Conservation (phyloP, 2,113 vertebrate species). For the Nansenia antarctica region DNA sequence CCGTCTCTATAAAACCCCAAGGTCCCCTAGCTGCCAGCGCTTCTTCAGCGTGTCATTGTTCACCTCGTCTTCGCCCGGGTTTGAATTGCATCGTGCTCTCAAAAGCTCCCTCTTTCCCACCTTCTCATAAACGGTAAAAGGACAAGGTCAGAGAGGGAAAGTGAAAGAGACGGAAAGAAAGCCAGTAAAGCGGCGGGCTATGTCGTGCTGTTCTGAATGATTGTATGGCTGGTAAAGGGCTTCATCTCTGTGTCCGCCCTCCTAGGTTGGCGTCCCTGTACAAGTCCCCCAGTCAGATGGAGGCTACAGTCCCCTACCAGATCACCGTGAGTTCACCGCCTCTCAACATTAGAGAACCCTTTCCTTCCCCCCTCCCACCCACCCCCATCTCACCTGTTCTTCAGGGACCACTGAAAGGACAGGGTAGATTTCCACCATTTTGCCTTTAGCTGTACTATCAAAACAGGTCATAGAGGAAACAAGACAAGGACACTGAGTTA, state of each 20-base stretch:
- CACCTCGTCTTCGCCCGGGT: not conserved
- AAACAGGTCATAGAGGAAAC: not conserved
- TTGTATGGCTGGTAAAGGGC: no score
- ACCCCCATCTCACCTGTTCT: not conserved
- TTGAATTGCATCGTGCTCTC: no score
- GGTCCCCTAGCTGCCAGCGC: constrained; percentile 6
- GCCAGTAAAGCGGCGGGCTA: no score
- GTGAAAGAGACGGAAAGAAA: no score
- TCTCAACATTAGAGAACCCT: not conserved
- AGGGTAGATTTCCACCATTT: not conserved
- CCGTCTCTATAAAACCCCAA: constrained; percentile 13
- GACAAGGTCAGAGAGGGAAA: constrained; percentile 1
- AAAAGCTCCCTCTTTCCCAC: no score
- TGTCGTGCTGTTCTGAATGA: not conserved
- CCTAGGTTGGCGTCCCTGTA: constrained; percentile 61
- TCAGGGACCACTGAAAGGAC: not conserved
- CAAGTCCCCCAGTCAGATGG: constrained; percentile 70
- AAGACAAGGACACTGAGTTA: no score
- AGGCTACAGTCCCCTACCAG: constrained; percentile 62
- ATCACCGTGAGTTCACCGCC: constrained; percentile 55
- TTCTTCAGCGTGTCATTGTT: constrained; percentile 9
- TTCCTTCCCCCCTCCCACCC: not conserved
- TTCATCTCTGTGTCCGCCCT: not conserved
- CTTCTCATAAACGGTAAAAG: not conserved
- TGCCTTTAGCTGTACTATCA: not conserved